A percentile compares a stretch with the other conserved stretches of the same genome.
Evolutionary conservation across 1,140 invertebrate genomes (phyloP).

Genomic region (Muscidifurax raptorellus): DNA sequence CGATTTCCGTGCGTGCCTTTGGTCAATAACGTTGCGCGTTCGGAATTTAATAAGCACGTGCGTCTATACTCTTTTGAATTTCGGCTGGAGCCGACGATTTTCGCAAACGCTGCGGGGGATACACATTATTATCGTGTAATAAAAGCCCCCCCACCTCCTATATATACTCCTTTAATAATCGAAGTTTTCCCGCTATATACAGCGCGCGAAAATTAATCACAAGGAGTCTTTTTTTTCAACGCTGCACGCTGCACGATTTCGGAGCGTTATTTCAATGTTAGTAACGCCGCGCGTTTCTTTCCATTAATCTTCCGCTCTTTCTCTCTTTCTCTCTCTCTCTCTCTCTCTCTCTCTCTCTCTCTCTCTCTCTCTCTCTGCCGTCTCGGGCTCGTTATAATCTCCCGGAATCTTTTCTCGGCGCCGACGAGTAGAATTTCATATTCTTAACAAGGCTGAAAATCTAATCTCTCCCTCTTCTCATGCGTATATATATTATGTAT

Average conservation of each 20-base stretch:
- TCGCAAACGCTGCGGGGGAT: too few species aligned
- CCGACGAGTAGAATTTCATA: slow-evolving; percentile 7
- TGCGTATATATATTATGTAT: neutral
- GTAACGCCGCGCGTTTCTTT: neutral
- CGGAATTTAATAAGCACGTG: too few species aligned
- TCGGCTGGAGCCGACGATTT: too few species aligned
- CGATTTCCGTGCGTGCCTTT: too few species aligned
- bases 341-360: neutral
- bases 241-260: neutral
- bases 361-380: neutral
- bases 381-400: neutral
- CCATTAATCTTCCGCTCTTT: neutral
- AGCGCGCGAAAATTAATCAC: neutral
- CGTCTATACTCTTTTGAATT: too few species aligned
- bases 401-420: neutral
- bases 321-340: neutral
- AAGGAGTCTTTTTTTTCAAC: neutral
- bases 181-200: too few species aligned
- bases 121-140: too few species aligned
- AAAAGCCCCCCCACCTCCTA: too few species aligned
- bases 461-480: neutral
- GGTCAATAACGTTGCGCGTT: too few species aligned
- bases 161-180: too few species aligned
- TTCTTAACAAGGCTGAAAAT: neutral
- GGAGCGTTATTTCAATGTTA: neutral